Base-by-base conservation (phyloP, 2,113 vertebrate genomes). In the Vombatus ursinus region DNA sequence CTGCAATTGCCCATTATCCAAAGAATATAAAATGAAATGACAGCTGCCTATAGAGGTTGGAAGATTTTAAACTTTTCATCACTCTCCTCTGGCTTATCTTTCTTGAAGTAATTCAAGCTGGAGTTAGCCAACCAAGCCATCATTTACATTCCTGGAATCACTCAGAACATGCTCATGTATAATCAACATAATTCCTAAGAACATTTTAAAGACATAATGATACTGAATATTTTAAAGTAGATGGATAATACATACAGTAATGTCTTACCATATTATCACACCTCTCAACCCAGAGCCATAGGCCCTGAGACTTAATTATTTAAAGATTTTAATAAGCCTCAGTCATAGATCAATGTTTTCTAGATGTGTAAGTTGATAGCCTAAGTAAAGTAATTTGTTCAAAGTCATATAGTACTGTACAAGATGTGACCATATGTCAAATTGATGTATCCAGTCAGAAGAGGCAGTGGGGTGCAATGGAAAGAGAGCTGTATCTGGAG, bases 221-320 rank as follows among this genome's bases (percentile, higher is more conserved):
- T 51, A 57, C 77, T 95, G 90, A 98, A 91, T 97, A 96, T 95
- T 98, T 98, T 94, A 97, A 98, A 92, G 26, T 48, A 94, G 26
- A 96, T 95, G 94, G 89, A 50, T 95, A 96, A 95, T 95, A 92
- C 91, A 95, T 96, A 92, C 91, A 89, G 14, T 19, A 93, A 53
- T 95, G 52, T 92, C 90, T 96, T 96, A 94, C 90, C 90, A 52
- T 90, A n/a, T 92, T 94, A 93, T 84, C 93, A 28, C 91, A 96
- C 91, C 96, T 97, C 96, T 96, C 68, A 68, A 95, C 97, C 94
- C 95, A 95, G 91, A 97, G 97, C 96, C 84, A 96, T 0, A 44
- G 93, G 91, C 95, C 95, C 97, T 95, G 96, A 96, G 95, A 96
- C 95, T 95, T 96, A 95, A 97, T 97, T 98, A 97, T 96, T 97